phyloP scores from a whole-genome alignment of 2,888 invertebrate genomes.

The Enoplolaimus lenunculus region DNA sequence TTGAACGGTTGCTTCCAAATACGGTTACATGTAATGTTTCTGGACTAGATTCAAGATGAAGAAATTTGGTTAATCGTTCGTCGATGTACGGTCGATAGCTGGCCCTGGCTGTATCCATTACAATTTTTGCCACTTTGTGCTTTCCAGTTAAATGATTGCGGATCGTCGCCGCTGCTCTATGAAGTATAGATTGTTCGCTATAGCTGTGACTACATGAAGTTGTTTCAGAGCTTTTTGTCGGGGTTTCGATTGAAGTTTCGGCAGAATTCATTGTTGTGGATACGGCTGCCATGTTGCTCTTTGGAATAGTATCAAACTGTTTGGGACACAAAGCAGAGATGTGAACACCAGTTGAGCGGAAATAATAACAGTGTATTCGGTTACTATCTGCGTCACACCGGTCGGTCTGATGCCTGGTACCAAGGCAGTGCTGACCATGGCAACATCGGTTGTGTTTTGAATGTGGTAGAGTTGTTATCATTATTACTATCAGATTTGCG shows the following conservation, averaged over 20 bases:
- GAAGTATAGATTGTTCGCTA: background rate
- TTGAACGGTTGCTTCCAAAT: constrained; percentile 4
- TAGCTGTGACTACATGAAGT: background rate
- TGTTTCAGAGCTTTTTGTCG: background rate
- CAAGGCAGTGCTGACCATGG: background rate
- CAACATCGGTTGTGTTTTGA: background rate
- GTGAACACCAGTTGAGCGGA: background rate
- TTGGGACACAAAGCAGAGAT: background rate
- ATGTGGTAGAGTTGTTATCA: background rate
- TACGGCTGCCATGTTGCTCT: background rate
- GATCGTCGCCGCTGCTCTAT: background rate
- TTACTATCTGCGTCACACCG: background rate
- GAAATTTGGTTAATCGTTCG: background rate
- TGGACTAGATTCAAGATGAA: background rate
- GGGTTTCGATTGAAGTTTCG: background rate
- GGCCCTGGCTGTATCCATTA: constrained; percentile 2
- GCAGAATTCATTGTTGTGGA: background rate
- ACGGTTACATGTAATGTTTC: background rate
- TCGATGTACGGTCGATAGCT: background rate
- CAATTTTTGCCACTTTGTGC: background rate
- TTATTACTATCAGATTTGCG: background rate
- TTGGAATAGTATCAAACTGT: constrained; percentile 9
- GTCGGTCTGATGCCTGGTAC: background rate
- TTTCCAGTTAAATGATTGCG: background rate
- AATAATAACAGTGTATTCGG: background rate